Evolutionary conservation across 2,888 invertebrate genomes (phyloP).

Genomic region (Lycaena phlaeas): DNA sequence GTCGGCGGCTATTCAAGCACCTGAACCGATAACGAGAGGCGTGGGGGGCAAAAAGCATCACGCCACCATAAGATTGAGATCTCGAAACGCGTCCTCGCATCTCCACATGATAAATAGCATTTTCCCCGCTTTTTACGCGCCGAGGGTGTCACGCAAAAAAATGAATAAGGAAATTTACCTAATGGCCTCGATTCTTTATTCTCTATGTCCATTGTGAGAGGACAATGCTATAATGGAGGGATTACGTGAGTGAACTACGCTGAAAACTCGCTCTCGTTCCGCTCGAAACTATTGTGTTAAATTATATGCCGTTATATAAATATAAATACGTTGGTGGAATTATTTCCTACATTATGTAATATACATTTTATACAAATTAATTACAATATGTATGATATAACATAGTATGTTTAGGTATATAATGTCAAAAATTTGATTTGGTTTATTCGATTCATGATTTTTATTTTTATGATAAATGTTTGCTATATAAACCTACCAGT

Average conservation of each 20-base stretch:
- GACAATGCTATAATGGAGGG: conserved; percentile 70
- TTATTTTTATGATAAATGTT: no score
- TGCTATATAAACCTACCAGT: no score
- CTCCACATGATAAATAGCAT: conserved; percentile 59
- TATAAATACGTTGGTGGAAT: neutral
- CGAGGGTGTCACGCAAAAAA: conserved; percentile 69
- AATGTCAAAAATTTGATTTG: no score
- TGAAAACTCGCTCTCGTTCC: conserved; percentile 35
- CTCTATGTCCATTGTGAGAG: conserved; percentile 62
- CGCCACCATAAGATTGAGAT: conserved; percentile 52
- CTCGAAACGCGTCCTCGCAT: conserved; percentile 31
- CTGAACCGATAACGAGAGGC: conserved; percentile 11
- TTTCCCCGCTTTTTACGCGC: conserved; percentile 51
- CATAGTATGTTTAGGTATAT: no score
- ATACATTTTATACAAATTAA: no score
- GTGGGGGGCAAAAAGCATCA: conserved; percentile 35
- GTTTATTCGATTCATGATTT: no score
- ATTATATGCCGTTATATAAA: conserved; percentile 4
- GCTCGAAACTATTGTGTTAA: conserved; percentile 20
- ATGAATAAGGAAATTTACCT: conserved; percentile 73
- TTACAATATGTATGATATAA: no score
- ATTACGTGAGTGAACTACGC: conserved; percentile 61
- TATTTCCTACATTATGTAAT: no score
- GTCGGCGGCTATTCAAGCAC: neutral
- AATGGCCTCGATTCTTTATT: conserved; percentile 71